Percentiles rank a stretch among this genome's conserved stretches.
Conservation (phyloP, 1,140 invertebrate species). For the Trichomalopsis sarcophagae region DNA sequence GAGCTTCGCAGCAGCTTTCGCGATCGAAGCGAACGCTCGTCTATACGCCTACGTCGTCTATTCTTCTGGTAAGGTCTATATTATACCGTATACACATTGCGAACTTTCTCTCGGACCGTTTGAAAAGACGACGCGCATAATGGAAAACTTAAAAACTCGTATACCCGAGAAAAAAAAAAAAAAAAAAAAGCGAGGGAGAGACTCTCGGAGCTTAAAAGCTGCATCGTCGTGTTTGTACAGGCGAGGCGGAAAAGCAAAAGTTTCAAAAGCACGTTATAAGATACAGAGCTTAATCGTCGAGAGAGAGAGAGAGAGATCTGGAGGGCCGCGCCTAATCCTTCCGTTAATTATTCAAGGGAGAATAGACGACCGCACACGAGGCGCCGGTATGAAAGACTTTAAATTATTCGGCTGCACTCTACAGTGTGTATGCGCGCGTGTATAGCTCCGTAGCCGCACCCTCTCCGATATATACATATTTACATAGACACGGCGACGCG, state of each 20-base stretch:
- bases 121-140: too few species aligned
- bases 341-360: conserved; percentile 15
- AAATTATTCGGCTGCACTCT: conserved; percentile 26
- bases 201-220: neutral
- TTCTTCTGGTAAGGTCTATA: conserved; percentile 62
- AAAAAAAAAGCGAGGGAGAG: neutral
- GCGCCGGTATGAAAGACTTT: neutral
- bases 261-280: neutral
- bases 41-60: conserved; percentile 60
- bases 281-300: neutral
- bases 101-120: too few species aligned
- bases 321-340: neutral
- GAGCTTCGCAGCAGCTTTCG: conserved; percentile 38
- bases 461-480: neutral
- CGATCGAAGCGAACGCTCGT: conserved; percentile 61
- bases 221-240: neutral
- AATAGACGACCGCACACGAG: conserved; percentile 6
- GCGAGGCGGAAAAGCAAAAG: neutral
- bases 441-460: too few species aligned
- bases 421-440: neutral
- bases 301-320: neutral
- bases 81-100: too few species aligned
- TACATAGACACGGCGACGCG: neutral
- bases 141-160: too few species aligned
- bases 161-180: neutral